Evolutionary conservation across 2,113 vertebrate genomes (phyloP).

Genomic region (Clarias magur): DNA sequence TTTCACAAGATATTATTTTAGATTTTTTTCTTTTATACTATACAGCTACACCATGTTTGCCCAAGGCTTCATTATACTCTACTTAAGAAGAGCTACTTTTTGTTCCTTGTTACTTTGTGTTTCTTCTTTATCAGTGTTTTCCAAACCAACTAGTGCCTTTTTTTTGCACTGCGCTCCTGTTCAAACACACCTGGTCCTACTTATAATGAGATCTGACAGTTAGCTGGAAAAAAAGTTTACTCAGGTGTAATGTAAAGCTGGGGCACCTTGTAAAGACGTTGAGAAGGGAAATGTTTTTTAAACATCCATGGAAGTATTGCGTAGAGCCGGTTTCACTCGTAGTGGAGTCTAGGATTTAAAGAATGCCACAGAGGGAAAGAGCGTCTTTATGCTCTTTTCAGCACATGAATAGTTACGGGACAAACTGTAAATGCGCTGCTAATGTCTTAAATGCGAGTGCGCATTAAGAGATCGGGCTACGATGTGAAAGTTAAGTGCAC

Average conservation of each 20-base stretch:
- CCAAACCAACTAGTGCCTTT: neutral
- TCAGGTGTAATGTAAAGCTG: neutral
- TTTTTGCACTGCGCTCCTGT: neutral
- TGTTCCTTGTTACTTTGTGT: neutral
- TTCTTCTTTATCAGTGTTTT: neutral
- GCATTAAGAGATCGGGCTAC: constrained; percentile 27
- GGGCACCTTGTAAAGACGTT: neutral
- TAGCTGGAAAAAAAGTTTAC: constrained; percentile 7
- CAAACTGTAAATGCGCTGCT: constrained; percentile 13
- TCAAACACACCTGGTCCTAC: constrained; percentile 12
- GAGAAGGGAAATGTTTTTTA: neutral
- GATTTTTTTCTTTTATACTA: neutral
- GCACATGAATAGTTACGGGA: neutral
- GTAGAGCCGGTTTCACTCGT: neutral
- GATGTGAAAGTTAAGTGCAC: constrained; percentile 56
- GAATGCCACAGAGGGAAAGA: neutral
- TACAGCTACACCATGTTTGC: neutral
- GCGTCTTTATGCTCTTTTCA: neutral
- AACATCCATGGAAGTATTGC: neutral
- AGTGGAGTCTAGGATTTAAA: no score
- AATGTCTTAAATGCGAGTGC: constrained; percentile 42
- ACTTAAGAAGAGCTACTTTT: neutral
- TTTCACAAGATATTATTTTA: neutral
- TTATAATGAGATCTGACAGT: neutral
- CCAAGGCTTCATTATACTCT: neutral